Conservation (phyloP, 1,140 invertebrate genomes). For the Drosophila equinoxialis region DNA sequence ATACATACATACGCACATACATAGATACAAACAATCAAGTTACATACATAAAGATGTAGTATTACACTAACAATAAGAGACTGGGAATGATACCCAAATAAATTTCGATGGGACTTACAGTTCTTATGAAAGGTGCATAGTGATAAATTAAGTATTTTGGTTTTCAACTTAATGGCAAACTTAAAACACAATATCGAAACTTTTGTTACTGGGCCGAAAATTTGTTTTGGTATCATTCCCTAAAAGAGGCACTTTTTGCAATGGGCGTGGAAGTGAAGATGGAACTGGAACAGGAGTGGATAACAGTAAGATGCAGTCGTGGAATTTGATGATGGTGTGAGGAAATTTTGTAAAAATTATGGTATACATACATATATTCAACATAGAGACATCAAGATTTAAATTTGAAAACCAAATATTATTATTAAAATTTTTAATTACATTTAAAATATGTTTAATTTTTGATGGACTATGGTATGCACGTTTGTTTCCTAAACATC, state of each 20-base stretch:
- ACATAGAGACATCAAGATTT: slow-evolving; percentile 47
- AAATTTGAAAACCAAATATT: slow-evolving; percentile 36
- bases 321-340: slow-evolving; percentile 16
- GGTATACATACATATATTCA: slow-evolving; percentile 33
- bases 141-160: too few relatives aligned
- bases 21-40: slow-evolving; percentile 3
- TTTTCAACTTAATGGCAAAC: too few relatives aligned
- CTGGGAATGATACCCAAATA: slow-evolving; percentile 1
- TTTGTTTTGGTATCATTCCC: slow-evolving; percentile 3
- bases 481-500: slow-evolving; percentile 47
- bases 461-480: slow-evolving; percentile 36
- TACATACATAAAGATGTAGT: slow-evolving; percentile 6
- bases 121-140: background rate
- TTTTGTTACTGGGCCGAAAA: background rate
- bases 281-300: slow-evolving; percentile 6
- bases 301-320: slow-evolving; percentile 37
- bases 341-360: slow-evolving; percentile 26
- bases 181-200: background rate
- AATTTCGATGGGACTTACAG: background rate
- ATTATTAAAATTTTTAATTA: slow-evolving; percentile 46
- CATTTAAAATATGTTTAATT: slow-evolving; percentile 47
- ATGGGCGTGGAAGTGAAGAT: slow-evolving; percentile 10
- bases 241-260: slow-evolving; percentile 1
- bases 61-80: background rate
- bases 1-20: slow-evolving; percentile 5